phyloP scores from a whole-genome alignment of 2,888 invertebrate genomes.

The Empis livida region DNA sequence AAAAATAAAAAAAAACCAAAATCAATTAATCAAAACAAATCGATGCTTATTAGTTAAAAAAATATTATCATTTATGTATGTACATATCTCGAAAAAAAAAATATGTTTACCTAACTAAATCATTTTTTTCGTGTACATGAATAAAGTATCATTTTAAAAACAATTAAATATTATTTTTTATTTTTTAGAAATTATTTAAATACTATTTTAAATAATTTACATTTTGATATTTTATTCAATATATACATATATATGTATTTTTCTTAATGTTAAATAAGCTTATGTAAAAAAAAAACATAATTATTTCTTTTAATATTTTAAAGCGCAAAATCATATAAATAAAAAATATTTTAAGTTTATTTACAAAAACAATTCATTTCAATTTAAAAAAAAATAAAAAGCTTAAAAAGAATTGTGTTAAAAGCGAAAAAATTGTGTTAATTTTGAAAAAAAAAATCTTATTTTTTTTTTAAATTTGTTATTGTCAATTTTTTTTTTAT shows the following conservation, averaged over 20 bases:
- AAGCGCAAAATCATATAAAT: too few relatives aligned
- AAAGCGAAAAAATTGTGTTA: slow-evolving; percentile 5
- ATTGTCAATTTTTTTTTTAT: not conserved
- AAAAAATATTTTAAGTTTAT: too few relatives aligned
- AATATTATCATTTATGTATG: not conserved
- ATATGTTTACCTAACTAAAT: too few relatives aligned
- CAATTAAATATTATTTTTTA: not conserved
- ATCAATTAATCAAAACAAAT: not conserved
- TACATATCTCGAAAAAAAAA: not conserved
- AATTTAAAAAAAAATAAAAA: slow-evolving; percentile 6
- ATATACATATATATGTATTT: slow-evolving; percentile 12
- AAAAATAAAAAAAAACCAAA: not conserved
- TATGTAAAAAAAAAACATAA: too few relatives aligned
- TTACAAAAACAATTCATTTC: not conserved
- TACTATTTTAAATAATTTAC: too few relatives aligned
- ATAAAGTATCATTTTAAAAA: too few relatives aligned
- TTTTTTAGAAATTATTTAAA: too few relatives aligned
- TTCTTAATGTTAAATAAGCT: slow-evolving; percentile 3
- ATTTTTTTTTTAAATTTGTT: not conserved
- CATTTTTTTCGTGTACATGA: too few relatives aligned
- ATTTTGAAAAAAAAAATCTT: not conserved
- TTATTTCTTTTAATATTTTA: too few relatives aligned
- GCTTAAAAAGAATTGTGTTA: slow-evolving; percentile 13
- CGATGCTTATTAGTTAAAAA: not conserved
- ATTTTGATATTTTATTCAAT: slow-evolving; percentile 10